phyloP scores from a whole-genome alignment of 2,113 vertebrate species.

The Uria aalge region DNA sequence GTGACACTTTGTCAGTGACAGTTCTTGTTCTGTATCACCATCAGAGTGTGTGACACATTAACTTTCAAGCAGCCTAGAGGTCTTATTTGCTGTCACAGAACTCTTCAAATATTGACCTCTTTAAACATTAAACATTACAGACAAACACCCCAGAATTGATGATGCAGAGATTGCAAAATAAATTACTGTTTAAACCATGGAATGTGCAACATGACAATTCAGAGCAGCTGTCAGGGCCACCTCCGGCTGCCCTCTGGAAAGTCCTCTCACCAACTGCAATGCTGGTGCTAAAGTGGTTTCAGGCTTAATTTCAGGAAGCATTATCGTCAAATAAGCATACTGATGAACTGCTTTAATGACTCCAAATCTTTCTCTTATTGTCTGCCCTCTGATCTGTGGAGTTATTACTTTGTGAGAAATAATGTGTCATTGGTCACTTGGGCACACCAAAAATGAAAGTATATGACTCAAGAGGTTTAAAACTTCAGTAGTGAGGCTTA shows the following conservation, averaged over 20 bases:
- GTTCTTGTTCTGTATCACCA: not conserved
- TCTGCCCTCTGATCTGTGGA: not conserved
- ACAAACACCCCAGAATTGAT: slow-evolving; percentile 51
- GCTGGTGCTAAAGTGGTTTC: not conserved
- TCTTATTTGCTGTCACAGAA: slow-evolving; percentile 50
- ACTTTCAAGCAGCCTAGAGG: slow-evolving; percentile 26
- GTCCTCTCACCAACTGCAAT: not conserved
- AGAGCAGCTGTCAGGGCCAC: slow-evolving; percentile 28
- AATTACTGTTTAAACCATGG: slow-evolving; percentile 68
- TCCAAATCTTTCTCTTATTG: not conserved
- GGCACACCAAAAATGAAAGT: not conserved
- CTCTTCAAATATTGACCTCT: slow-evolving; percentile 67
- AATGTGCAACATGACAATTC: slow-evolving; percentile 59
- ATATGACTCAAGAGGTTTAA: not conserved
- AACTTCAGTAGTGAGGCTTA: not conserved
- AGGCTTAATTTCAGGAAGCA: not conserved
- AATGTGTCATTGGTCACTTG: not conserved
- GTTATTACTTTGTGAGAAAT: not conserved
- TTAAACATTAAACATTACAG: slow-evolving; percentile 60
- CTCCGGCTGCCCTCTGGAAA: not conserved
- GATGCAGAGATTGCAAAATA: slow-evolving; percentile 59
- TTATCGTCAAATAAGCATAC: not conserved
- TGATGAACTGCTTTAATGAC: not conserved
- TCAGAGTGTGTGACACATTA: slow-evolving; percentile 50
- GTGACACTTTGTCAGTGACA: not conserved